Percentiles rank a stretch among this genome's conserved stretches.
phyloP scores from a whole-genome alignment of 2,113 vertebrate species.

The Grammatotria lemairii region DNA sequence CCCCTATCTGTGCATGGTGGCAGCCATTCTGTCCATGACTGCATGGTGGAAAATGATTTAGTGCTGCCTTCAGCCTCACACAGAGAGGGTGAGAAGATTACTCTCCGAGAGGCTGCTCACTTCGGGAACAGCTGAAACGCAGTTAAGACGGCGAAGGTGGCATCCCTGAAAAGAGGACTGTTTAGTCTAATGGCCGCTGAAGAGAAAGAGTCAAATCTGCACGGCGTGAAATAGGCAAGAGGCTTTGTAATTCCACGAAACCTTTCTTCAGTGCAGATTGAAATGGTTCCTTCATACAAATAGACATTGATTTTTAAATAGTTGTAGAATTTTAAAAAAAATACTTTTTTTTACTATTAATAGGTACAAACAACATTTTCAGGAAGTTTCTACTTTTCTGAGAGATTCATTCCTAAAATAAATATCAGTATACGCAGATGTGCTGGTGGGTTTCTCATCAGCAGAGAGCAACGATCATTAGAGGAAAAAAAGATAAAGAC shows the following conservation, averaged over 20 bases:
- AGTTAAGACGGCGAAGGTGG: conserved; percentile 34
- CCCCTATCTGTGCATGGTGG: conserved; percentile 44
- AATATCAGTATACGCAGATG: not conserved
- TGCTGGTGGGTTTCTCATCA: not conserved
- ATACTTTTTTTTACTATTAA: not conserved
- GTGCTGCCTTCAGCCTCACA: conserved; percentile 46
- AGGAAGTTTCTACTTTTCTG: not conserved
- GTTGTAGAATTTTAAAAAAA: not conserved
- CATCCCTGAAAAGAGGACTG: not conserved
- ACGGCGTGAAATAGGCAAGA: not conserved
- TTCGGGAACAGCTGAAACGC: conserved; percentile 57
- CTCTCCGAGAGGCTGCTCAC: conserved; percentile 54
- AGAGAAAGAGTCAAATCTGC: not conserved
- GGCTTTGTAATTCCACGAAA: not conserved
- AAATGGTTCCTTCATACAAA: not conserved
- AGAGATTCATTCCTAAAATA: not conserved
- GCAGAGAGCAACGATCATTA: not conserved
- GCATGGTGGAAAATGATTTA: conserved; percentile 71
- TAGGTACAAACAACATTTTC: not conserved
- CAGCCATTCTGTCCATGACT: conserved; percentile 75
- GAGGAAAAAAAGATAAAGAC: not conserved
- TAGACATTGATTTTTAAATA: not conserved
- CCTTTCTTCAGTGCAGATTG: not conserved
- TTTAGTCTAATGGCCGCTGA: not conserved
- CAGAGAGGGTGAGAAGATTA: conserved; percentile 38